phyloP scores from a whole-genome alignment of 1,140 invertebrate species.

The Camponotus floridanus region DNA sequence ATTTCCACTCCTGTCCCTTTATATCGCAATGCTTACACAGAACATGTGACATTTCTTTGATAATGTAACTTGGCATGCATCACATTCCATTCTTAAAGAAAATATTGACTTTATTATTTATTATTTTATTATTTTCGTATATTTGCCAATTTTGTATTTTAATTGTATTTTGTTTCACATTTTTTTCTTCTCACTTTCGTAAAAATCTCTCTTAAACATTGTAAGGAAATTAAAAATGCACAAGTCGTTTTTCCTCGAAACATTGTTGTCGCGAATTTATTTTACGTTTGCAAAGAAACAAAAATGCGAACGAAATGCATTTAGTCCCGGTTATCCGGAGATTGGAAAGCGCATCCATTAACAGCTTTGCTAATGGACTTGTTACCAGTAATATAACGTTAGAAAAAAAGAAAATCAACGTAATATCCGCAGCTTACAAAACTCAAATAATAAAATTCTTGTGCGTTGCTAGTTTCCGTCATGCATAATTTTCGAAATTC shows the following conservation, averaged over 20 bases:
- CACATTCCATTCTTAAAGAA: background rate
- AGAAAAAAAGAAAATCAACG: slow-evolving; percentile 41
- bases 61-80: background rate
- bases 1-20: slow-evolving; percentile 34
- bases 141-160: background rate
- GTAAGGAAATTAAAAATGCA: slow-evolving; percentile 39
- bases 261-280: slow-evolving; percentile 54
- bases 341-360: slow-evolving; percentile 62
- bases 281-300: slow-evolving; percentile 57
- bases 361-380: slow-evolving; percentile 68
- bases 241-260: background rate
- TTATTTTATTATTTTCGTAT: background rate
- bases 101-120: background rate
- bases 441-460: slow-evolving; percentile 42
- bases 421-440: slow-evolving; percentile 53
- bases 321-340: slow-evolving; percentile 59
- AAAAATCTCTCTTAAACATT: background rate
- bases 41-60: slow-evolving; percentile 27
- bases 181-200: slow-evolving; percentile 4
- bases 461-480: background rate
- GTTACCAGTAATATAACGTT: slow-evolving; percentile 56
- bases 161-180: background rate
- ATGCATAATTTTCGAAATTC: slow-evolving; percentile 41
- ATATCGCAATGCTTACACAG: background rate
- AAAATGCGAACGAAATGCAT: slow-evolving; percentile 50